A percentile compares a stretch with the other conserved stretches of the same genome.
Conservation (phyloP, 2,797 vertebrate genomes). For the Uromys caudimaculatus region DNA sequence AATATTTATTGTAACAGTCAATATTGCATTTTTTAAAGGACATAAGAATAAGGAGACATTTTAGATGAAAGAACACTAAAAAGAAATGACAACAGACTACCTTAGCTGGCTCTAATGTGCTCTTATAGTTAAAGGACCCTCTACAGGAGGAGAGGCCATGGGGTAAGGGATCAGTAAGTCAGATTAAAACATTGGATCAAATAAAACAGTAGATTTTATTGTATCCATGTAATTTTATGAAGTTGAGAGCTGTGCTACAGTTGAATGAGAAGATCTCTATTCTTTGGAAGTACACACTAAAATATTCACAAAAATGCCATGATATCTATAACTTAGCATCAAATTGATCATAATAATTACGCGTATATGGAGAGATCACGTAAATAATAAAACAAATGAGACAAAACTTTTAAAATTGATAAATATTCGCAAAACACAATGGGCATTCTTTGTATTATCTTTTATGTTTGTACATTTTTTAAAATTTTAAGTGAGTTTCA, state of each 20-base stretch:
- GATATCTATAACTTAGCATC: background rate
- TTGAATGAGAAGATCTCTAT: background rate
- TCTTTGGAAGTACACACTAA: background rate
- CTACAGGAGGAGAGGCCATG: background rate
- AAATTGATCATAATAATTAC: slow-evolving; percentile 39
- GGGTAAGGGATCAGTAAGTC: background rate
- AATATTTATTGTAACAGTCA: background rate
- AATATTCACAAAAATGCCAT: background rate
- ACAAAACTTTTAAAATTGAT: background rate
- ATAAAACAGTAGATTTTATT: background rate
- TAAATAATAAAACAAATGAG: background rate
- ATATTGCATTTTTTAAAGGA: background rate
- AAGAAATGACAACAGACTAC: background rate
- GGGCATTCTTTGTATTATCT: background rate
- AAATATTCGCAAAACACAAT: background rate
- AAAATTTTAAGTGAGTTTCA: background rate
- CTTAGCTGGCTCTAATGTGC: background rate
- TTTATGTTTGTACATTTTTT: background rate
- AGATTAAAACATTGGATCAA: background rate
- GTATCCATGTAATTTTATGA: background rate
- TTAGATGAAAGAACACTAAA: background rate
- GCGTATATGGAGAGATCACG: background rate
- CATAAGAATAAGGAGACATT: background rate
- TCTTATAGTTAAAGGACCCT: background rate
- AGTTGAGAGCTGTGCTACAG: background rate